A percentile compares a stretch with the other conserved stretches of the same genome.
phyloP scores from a whole-genome alignment of 2,888 invertebrate genomes.

The Agrotis ipsilon region DNA sequence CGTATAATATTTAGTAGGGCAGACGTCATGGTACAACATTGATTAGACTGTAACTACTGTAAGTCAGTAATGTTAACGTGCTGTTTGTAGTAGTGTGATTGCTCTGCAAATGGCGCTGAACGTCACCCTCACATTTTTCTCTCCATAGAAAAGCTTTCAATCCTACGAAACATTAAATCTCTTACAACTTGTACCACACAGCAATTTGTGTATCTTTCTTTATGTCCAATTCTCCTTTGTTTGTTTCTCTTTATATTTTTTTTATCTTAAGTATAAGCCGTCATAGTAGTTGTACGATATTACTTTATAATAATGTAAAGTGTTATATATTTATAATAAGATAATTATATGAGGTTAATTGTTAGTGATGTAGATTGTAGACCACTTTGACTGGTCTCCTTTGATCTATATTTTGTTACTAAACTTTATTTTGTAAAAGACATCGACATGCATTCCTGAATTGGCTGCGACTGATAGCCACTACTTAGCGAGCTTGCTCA shows the following conservation, averaged over 20 bases:
- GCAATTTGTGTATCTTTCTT: no score
- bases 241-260: neutral
- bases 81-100: no score
- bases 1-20: no score
- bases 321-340: slow-evolving; percentile 2
- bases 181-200: no score
- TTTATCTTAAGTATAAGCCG: neutral
- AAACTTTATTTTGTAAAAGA: slow-evolving; percentile 35
- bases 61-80: no score
- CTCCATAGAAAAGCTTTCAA: no score
- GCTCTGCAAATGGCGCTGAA: no score
- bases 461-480: neutral
- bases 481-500: neutral
- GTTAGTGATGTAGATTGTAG: neutral
- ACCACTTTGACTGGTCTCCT: neutral
- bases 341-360: neutral
- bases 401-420: slow-evolving; percentile 16
- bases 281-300: neutral
- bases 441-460: slow-evolving; percentile 29
- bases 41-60: no score
- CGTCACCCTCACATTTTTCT: no score
- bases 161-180: no score
- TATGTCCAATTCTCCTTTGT: slow-evolving; percentile 1
- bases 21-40: no score
- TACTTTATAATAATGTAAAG: neutral